Conservation (phyloP, 2,888 invertebrate species). For the Stratiomys singularior region DNA sequence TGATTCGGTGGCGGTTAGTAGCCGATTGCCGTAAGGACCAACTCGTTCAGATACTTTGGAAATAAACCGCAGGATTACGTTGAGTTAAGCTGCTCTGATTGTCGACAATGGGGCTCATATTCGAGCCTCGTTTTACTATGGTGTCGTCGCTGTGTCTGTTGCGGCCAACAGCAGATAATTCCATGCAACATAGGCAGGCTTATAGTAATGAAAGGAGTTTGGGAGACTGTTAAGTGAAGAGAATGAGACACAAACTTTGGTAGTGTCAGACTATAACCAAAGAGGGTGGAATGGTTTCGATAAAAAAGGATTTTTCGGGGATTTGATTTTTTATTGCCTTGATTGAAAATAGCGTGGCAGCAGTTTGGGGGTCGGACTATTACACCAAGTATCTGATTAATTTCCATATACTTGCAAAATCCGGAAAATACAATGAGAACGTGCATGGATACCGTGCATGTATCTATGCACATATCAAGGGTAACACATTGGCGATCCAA, state of each 20-base stretch:
- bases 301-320: conserved; percentile 36
- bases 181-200: background rate
- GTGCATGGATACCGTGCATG: background rate
- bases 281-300: background rate
- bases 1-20: conserved; percentile 28
- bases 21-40: conserved; percentile 28
- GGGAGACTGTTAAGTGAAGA: background rate
- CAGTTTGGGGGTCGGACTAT: background rate
- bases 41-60: conserved; percentile 48
- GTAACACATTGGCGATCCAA: background rate
- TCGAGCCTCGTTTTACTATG: conserved; percentile 26
- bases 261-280: background rate
- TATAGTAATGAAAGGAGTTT: background rate
- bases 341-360: conserved; percentile 15
- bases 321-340: conserved; percentile 34
- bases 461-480: background rate
- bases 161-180: conserved; percentile 12
- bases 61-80: conserved; percentile 51
- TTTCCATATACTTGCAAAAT: conserved; percentile 4
- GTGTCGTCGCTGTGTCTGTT: background rate
- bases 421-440: too few relatives aligned
- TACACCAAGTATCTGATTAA: conserved; percentile 14
- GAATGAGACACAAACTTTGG: background rate
- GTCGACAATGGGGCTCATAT: conserved; percentile 49
- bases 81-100: conserved; percentile 51